phyloP scores from a whole-genome alignment of 2,797 vertebrate genomes.

The Sebastes vulpes region DNA sequence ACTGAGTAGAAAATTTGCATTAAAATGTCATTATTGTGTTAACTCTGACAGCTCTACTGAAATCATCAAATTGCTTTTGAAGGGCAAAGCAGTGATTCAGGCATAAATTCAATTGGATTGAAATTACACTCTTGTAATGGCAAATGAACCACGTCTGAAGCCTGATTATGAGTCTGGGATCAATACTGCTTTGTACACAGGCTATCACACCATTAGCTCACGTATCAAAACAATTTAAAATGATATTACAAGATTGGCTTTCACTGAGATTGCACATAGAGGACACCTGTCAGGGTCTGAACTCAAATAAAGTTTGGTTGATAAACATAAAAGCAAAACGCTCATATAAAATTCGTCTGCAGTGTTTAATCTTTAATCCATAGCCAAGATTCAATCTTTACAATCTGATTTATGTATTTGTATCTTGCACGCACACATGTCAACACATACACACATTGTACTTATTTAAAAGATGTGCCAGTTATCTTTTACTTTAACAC shows the following conservation, averaged over 20 bases:
- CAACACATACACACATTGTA: background rate
- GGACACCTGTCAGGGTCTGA: constrained; percentile 46
- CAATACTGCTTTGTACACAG: constrained; percentile 43
- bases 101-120: background rate
- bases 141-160: constrained; percentile 49
- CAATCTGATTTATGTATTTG: constrained; percentile 27
- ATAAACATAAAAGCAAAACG: constrained; percentile 56
- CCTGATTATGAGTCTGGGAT: constrained; percentile 31
- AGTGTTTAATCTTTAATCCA: constrained; percentile 66
- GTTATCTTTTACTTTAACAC: background rate
- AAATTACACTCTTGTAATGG: constrained; percentile 22
- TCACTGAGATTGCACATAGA: constrained; percentile 1
- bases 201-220: constrained; percentile 33
- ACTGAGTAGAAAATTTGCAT: too few species aligned
- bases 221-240: constrained; percentile 37
- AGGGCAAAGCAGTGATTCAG: constrained; percentile 14
- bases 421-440: background rate
- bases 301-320: constrained; percentile 36
- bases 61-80: constrained; percentile 27
- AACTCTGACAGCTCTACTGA: too few species aligned
- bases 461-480: background rate
- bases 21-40: too few species aligned
- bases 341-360: constrained; percentile 53
- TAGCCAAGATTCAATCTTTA: constrained; percentile 63
- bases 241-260: constrained; percentile 23